Evolutionary conservation across 2,113 vertebrate species (phyloP).

Genomic region (Colinus virginianus): DNA sequence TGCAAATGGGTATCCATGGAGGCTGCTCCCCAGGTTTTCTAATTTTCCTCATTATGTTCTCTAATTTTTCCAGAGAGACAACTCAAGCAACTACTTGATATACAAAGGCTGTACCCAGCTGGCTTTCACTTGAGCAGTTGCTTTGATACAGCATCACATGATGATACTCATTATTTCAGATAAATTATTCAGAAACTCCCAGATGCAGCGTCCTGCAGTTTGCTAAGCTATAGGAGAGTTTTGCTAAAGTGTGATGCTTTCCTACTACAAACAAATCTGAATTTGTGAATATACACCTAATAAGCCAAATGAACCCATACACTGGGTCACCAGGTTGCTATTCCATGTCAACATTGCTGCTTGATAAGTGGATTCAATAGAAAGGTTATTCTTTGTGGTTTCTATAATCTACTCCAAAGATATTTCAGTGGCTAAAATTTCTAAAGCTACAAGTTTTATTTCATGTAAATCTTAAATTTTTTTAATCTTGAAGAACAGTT

Average conservation of each 20-base stretch:
- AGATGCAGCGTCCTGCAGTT: constrained; percentile 55
- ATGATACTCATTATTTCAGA: constrained; percentile 63
- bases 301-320: neutral
- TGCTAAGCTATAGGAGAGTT: constrained; percentile 11
- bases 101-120: constrained; percentile 39
- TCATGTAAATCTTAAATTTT: neutral
- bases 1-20: constrained; percentile 24
- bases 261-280: neutral
- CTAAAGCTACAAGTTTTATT: neutral
- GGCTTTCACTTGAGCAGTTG: constrained; percentile 51
- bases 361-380: neutral
- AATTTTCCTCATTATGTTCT: constrained; percentile 69
- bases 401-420: neutral
- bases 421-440: neutral
- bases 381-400: neutral
- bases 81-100: constrained; percentile 60
- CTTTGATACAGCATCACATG: constrained; percentile 64
- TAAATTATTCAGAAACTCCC: constrained; percentile 69
- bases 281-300: neutral
- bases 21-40: constrained; percentile 38
- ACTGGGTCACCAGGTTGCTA: neutral
- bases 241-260: constrained; percentile 7
- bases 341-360: neutral
- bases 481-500: neutral
- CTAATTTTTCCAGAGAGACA: constrained; percentile 68